Evolutionary conservation across 2,797 vertebrate genomes (phyloP).

Genomic region (Peromyscus melanophrys): DNA sequence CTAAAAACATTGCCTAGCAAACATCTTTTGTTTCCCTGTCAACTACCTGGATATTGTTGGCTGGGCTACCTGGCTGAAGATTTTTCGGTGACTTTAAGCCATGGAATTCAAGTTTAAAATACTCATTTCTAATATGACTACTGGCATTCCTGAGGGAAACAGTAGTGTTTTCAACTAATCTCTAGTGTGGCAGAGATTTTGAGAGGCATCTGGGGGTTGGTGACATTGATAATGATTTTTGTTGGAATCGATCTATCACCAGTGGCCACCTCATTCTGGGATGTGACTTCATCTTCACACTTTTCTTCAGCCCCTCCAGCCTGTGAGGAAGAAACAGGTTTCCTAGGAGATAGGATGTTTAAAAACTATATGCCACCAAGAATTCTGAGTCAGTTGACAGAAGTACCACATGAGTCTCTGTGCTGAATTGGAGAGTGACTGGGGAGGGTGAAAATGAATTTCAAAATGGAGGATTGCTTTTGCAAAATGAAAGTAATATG

Average conservation of each 20-base stretch:
- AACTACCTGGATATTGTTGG: constrained; percentile 13
- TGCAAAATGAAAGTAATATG: neutral
- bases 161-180: neutral
- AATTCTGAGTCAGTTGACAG: constrained; percentile 63
- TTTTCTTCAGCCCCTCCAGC: constrained; percentile 52
- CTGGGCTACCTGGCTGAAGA: neutral
- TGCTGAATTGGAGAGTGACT: constrained; percentile 61
- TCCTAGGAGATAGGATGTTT: constrained; percentile 78
- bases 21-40: neutral
- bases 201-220: constrained; percentile 4
- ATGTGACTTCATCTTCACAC: constrained; percentile 73
- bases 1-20: neutral
- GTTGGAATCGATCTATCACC: constrained; percentile 68
- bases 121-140: neutral
- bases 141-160: constrained; percentile 44
- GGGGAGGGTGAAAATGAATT: constrained; percentile 11
- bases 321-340: constrained; percentile 78
- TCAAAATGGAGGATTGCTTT: constrained; percentile 46
- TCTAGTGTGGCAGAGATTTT: constrained; percentile 4
- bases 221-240: constrained; percentile 80
- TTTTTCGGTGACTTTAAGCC: constrained; percentile 15
- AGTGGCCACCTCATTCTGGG: constrained; percentile 62
- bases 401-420: constrained; percentile 36
- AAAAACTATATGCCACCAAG: constrained; percentile 62
- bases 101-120: constrained; percentile 35